These are phyloP conservation scores for Philereme transversata DNA, from an alignment of 2,888 invertebrate species.

Conservation along the genomic window DNA sequence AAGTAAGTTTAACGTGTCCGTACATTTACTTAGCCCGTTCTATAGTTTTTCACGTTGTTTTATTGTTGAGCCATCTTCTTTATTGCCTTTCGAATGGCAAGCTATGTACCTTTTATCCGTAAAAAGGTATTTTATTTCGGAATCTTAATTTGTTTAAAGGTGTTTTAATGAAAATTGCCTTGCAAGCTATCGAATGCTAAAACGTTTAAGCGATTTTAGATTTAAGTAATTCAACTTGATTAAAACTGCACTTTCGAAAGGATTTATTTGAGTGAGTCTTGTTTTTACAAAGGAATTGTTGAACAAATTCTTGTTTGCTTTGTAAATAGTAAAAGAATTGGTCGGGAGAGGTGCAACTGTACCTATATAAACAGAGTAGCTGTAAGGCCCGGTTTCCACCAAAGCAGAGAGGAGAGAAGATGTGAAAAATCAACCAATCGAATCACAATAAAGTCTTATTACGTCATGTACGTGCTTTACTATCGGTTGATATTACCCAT, in stretches of 20 bases:
- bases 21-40: slow-evolving; percentile 4
- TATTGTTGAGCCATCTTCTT: slow-evolving; percentile 17
- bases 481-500: too few relatives aligned
- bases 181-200: slow-evolving; percentile 10
- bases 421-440: too few relatives aligned
- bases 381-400: too few relatives aligned
- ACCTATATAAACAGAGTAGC: too few relatives aligned
- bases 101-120: slow-evolving; percentile 12
- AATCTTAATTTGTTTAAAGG: slow-evolving; percentile 26
- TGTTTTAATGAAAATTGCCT: slow-evolving; percentile 29
- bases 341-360: too few relatives aligned
- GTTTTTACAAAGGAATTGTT: not conserved
- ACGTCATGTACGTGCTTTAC: too few relatives aligned
- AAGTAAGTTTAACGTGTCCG: slow-evolving; percentile 3
- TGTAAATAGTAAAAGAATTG: not conserved
- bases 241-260: slow-evolving; percentile 27
- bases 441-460: too few relatives aligned
- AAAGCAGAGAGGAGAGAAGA: too few relatives aligned
- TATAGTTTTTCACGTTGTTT: slow-evolving; percentile 19
- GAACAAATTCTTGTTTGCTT: not conserved
- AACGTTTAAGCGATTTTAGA: slow-evolving; percentile 16
- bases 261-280: slow-evolving; percentile 9
- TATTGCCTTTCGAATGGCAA: slow-evolving; percentile 17
- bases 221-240: slow-evolving; percentile 25
- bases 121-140: slow-evolving; percentile 19